Percentiles rank a stretch among this genome's conserved stretches.
Conservation (phyloP, 2,888 invertebrate genomes). For the Caenorhabditis imperialis region DNA sequence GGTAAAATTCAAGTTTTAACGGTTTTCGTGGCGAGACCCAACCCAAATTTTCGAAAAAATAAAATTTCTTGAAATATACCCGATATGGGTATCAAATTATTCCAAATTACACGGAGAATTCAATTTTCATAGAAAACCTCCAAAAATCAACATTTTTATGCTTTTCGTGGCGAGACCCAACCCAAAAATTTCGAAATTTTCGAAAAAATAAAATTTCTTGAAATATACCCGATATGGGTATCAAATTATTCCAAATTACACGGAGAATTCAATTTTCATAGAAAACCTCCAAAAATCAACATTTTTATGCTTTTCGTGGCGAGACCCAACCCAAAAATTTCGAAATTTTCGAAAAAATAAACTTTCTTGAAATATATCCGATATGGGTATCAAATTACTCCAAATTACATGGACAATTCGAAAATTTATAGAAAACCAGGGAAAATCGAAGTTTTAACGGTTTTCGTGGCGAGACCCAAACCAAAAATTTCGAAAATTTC, state of each 20-base stretch:
- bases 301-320: neutral
- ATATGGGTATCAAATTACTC: too few relatives aligned
- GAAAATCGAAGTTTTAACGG: too few relatives aligned
- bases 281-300: neutral
- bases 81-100: too few relatives aligned
- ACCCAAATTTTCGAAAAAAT: neutral
- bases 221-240: too few relatives aligned
- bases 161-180: neutral
- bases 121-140: too few relatives aligned
- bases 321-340: neutral
- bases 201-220: neutral
- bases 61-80: neutral
- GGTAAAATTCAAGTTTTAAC: too few relatives aligned
- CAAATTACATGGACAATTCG: too few relatives aligned
- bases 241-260: too few relatives aligned
- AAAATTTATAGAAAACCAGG: too few relatives aligned
- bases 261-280: too few relatives aligned
- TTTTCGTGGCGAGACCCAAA: neutral
- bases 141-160: neutral
- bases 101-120: too few relatives aligned
- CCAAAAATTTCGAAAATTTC: neutral
- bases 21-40: neutral
- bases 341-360: neutral
- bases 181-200: neutral
- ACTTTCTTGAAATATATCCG: too few relatives aligned